Evolutionary conservation across 2,113 vertebrate species (phyloP).

Genomic region (Tenebrosternarchus preto): DNA sequence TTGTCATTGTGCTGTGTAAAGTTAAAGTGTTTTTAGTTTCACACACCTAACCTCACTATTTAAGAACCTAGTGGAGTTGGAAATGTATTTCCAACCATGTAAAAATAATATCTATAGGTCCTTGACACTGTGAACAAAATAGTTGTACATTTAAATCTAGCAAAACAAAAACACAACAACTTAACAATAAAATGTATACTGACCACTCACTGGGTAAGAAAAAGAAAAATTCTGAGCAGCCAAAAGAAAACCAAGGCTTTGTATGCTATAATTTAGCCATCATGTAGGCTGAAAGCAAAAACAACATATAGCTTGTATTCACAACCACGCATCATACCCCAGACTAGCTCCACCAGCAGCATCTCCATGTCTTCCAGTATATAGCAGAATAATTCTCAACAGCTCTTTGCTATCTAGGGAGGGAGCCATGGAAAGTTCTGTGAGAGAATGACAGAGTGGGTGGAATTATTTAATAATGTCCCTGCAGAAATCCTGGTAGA

Average conservation of each 20-base stretch:
- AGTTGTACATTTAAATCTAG: not conserved
- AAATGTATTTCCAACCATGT: not conserved
- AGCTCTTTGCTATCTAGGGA: not conserved
- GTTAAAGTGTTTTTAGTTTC: too few species aligned
- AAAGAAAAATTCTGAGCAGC: not conserved
- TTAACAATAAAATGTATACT: too few species aligned
- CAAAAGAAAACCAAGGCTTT: too few species aligned
- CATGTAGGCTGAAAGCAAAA: too few species aligned
- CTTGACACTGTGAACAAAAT: too few species aligned
- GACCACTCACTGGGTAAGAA: not conserved
- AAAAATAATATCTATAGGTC: not conserved
- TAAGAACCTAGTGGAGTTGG: not conserved
- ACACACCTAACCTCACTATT: not conserved
- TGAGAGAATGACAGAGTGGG: not conserved
- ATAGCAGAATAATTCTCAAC: not conserved
- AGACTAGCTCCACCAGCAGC: not conserved
- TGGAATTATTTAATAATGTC: constrained; percentile 15
- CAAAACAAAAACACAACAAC: not conserved
- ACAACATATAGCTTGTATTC: not conserved
- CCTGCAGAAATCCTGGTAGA: not conserved
- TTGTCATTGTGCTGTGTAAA: not conserved
- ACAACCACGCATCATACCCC: not conserved
- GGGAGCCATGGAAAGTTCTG: not conserved
- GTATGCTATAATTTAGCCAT: too few species aligned
- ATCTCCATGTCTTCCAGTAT: not conserved